phyloP scores from a whole-genome alignment of 2,113 vertebrate genomes.

The pig (Sus scrofa) region T2T-Sscrofa CM000816.6:27848501-27849000 shows the following conservation, averaged over 20 bases:
- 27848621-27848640: not conserved
- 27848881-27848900: not conserved
- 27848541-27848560: not conserved
- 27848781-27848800: not conserved
- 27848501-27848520: not conserved
- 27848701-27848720: not conserved
- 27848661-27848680: not conserved
- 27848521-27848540: not conserved
- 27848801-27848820: not conserved
- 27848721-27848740: not conserved
- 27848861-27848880: not conserved
- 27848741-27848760: not conserved
- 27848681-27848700: not conserved
- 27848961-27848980: not conserved
- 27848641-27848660: accelerated
- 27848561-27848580: not conserved
- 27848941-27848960: not conserved
- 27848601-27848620: not conserved
- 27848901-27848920: not conserved
- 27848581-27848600: not conserved
- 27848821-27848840: not conserved
- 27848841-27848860: not conserved
- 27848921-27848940: not conserved
- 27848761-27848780: not conserved
- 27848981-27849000: not conserved